Percentiles rank a stretch among this genome's conserved stretches.
Conservation (phyloP, 2,113 vertebrate genomes). For the Pterocles burchelli region DNA sequence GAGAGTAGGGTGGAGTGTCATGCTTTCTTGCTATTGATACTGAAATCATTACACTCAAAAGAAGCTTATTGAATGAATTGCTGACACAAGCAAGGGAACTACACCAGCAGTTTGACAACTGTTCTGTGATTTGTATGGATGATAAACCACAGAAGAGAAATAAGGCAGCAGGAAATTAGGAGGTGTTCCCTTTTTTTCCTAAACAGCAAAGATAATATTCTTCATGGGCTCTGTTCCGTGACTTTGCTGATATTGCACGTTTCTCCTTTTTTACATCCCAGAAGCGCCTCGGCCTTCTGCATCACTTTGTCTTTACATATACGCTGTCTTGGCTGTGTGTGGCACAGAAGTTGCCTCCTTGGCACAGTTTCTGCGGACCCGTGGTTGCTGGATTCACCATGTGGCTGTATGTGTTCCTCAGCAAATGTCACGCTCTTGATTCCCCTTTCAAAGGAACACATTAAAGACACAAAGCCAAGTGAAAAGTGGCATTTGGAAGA, state of each 20-base stretch:
- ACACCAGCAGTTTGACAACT: not conserved
- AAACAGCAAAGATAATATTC: not conserved
- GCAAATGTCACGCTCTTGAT: not conserved
- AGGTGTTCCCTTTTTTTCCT: not conserved
- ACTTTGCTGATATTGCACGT: not conserved
- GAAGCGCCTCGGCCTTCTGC: not conserved
- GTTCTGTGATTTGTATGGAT: not conserved
- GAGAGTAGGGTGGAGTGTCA: not conserved
- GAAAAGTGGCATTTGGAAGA: not conserved
- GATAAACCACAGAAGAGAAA: not conserved
- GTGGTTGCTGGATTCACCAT: not conserved
- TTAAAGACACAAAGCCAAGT: not conserved
- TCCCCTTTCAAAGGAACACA: not conserved
- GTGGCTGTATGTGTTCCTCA: not conserved
- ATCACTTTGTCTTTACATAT: fast-evolving
- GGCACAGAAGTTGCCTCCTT: not conserved
- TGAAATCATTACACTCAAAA: not conserved
- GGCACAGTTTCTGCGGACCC: not conserved
- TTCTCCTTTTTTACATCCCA: not conserved
- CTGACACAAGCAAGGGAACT: slow-evolving; percentile 26
- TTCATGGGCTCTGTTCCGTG: not conserved
- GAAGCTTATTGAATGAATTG: not conserved
- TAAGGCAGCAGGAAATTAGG: slow-evolving; percentile 8
- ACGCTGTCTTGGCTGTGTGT: not conserved
- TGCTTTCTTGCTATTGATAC: not conserved